Evolutionary conservation across 2,888 invertebrate species (phyloP).

Genomic region (Pemphredon lugubris): DNA sequence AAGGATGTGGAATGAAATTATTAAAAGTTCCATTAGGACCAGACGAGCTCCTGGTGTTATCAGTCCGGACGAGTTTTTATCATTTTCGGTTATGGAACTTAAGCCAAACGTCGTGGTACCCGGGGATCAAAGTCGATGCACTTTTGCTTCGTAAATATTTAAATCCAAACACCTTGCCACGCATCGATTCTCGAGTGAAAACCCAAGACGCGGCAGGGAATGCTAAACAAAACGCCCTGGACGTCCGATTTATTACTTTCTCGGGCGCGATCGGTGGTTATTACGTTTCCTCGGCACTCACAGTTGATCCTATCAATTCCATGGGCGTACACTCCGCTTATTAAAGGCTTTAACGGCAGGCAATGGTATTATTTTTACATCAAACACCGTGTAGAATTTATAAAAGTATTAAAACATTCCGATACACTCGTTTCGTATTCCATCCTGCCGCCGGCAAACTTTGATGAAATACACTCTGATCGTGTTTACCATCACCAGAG

Average conservation of each 20-base stretch:
- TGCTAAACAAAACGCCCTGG: not conserved
- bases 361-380: too few relatives aligned
- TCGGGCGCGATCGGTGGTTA: conserved; percentile 20
- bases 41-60: not conserved
- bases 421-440: too few relatives aligned
- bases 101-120: not conserved
- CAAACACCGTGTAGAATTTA: too few relatives aligned
- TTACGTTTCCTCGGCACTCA: not conserved
- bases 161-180: not conserved
- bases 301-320: conserved; percentile 16
- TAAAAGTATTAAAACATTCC: too few relatives aligned
- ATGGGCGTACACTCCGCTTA: not conserved
- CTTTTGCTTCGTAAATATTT: conserved; percentile 33
- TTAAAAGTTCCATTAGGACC: conserved; percentile 42
- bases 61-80: not conserved
- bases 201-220: not conserved
- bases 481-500: too few relatives aligned
- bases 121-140: not conserved
- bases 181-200: conserved; percentile 1
- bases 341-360: not conserved
- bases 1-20: conserved; percentile 33
- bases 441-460: too few relatives aligned
- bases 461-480: too few relatives aligned
- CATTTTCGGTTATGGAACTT: not conserved
- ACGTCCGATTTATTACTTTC: conserved; percentile 9